Conservation (phyloP, 2,888 invertebrate genomes). For the Brachyptera putata region DNA sequence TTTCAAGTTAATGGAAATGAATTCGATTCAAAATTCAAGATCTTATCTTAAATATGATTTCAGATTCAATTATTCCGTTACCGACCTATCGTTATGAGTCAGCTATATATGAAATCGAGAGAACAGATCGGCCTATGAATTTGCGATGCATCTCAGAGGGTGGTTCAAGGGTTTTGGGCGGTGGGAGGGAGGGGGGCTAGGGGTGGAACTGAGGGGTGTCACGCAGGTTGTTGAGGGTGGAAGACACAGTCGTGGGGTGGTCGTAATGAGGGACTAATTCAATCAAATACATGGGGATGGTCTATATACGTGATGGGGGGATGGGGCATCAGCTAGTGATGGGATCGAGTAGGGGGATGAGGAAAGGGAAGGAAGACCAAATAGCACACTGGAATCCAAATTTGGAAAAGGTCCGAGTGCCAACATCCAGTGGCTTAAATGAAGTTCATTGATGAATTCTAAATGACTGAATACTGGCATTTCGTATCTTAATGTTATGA, state of each 20-base stretch:
- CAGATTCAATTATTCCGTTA: constrained; percentile 4
- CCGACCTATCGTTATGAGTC: too few relatives aligned
- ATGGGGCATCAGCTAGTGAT: too few relatives aligned
- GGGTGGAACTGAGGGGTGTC: not conserved
- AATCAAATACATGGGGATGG: constrained; percentile 30
- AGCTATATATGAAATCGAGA: constrained; percentile 2
- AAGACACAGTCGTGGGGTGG: constrained; percentile 22
- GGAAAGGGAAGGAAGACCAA: not conserved
- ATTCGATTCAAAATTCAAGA: too few relatives aligned
- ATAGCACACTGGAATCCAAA: too few relatives aligned
- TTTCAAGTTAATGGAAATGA: too few relatives aligned
- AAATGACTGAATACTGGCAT: too few relatives aligned
- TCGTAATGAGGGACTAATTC: constrained; percentile 35
- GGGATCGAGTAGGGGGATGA: not conserved
- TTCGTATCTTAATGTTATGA: too few relatives aligned
- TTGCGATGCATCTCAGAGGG: constrained; percentile 15
- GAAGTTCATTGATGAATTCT: too few relatives aligned
- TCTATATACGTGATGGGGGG: constrained; percentile 7
- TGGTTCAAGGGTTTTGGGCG: too few relatives aligned
- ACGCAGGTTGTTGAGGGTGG: constrained; percentile 20
- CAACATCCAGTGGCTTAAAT: too few relatives aligned
- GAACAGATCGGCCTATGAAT: constrained; percentile 13
- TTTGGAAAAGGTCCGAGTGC: too few relatives aligned
- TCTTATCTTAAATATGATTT: too few relatives aligned
- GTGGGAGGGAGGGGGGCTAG: constrained; percentile 11